phyloP scores from a whole-genome alignment of 2,113 vertebrate species.

The Nymphicus hollandicus region DNA sequence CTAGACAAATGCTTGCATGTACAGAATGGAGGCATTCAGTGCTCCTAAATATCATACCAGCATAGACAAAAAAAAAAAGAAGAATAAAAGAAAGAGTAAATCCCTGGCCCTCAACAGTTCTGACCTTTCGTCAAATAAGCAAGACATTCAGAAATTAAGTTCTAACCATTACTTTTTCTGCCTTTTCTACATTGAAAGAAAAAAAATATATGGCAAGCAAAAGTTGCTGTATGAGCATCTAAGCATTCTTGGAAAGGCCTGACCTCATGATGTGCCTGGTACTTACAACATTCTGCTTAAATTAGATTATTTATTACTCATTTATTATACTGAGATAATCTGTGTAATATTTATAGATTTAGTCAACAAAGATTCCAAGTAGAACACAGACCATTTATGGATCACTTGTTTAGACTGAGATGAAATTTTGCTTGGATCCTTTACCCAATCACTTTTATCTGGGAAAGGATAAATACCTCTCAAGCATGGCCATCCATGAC shows the following conservation, averaged over 20 bases:
- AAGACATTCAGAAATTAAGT: background rate
- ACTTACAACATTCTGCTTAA: slow-evolving; percentile 21
- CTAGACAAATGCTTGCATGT: background rate
- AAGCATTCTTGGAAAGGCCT: slow-evolving; percentile 34
- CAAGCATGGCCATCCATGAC: background rate
- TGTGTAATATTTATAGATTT: slow-evolving; percentile 48
- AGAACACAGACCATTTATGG: background rate
- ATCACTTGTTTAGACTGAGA: background rate
- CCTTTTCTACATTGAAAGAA: slow-evolving; percentile 2
- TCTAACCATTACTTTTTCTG: background rate
- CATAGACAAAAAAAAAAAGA: background rate
- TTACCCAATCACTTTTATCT: background rate
- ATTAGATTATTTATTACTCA: background rate
- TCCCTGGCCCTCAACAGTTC: background rate
- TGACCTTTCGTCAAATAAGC: background rate
- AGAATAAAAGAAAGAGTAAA: background rate
- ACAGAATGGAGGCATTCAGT: background rate
- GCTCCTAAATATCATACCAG: background rate
- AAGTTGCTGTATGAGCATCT: slow-evolving; percentile 48
- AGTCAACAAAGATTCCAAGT: slow-evolving; percentile 27
- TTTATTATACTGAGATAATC: background rate
- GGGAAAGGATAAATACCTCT: background rate
- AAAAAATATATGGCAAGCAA: slow-evolving; percentile 28
- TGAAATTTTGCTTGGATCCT: background rate
- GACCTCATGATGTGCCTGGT: slow-evolving; percentile 9